phyloP scores from a whole-genome alignment of 1,140 invertebrate species.

The Cyphomyrmex costatus region DNA sequence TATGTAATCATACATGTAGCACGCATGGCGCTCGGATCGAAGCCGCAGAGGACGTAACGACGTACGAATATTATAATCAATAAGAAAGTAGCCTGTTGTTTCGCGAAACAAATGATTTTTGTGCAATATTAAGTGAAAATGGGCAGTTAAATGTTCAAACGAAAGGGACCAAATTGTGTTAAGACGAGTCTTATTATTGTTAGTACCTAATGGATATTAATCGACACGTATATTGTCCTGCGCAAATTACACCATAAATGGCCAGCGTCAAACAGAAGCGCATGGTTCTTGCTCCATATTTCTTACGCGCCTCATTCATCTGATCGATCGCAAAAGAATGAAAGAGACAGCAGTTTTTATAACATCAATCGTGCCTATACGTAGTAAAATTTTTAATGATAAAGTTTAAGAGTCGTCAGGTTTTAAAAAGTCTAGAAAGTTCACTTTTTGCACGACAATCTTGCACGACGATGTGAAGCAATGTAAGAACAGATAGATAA shows the following conservation, averaged over 20 bases:
- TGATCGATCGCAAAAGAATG: not conserved
- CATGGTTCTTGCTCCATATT: not conserved
- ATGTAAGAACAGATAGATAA: not conserved
- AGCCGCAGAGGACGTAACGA: slow-evolving; percentile 16
- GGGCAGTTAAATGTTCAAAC: too few relatives aligned
- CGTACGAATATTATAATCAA: slow-evolving; percentile 32
- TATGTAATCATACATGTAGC: slow-evolving; percentile 31
- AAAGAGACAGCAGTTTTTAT: not conserved
- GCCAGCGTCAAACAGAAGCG: not conserved
- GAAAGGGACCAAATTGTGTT: too few relatives aligned
- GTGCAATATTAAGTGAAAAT: too few relatives aligned
- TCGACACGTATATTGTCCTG: not conserved
- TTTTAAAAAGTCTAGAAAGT: not conserved
- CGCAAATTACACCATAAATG: not conserved
- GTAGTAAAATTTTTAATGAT: not conserved
- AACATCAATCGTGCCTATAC: not conserved
- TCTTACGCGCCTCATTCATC: not conserved
- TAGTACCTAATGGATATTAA: not conserved
- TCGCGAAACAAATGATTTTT: not conserved
- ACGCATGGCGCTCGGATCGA: slow-evolving; percentile 22
- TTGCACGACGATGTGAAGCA: too few relatives aligned
- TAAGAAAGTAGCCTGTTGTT: not conserved
- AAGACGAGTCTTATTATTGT: too few relatives aligned
- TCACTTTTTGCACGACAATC: too few relatives aligned
- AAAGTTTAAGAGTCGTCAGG: not conserved